A percentile compares a stretch with the other conserved stretches of the same genome.
These are phyloP conservation scores for Chelon labrosus DNA, from an alignment of 2,797 vertebrate genomes.

Conservation along the genomic window DNA sequence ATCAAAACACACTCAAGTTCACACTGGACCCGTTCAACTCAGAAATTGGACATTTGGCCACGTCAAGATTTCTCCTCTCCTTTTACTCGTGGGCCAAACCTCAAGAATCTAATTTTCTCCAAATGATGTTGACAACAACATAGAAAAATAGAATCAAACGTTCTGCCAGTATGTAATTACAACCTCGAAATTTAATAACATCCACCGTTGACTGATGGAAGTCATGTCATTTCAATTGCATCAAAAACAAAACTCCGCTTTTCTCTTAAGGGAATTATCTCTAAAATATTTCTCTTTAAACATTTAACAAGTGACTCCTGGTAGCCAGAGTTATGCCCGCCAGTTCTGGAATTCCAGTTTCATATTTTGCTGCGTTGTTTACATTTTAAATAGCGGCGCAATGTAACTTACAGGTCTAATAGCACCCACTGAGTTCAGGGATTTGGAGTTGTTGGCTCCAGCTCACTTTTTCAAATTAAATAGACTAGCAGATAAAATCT, in stretches of 20 bases:
- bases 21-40: constrained; percentile 12
- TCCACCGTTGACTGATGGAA: constrained; percentile 51
- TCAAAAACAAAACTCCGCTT: constrained; percentile 29
- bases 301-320: constrained; percentile 8
- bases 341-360: neutral
- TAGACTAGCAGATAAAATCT: neutral
- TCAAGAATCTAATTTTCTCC: constrained; percentile 52
- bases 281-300: neutral
- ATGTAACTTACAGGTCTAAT: neutral
- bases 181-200: constrained; percentile 46
- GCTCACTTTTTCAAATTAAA: neutral
- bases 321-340: constrained; percentile 1
- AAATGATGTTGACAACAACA: constrained; percentile 41
- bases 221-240: constrained; percentile 52
- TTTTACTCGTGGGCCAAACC: constrained; percentile 33
- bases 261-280: neutral
- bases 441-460: neutral
- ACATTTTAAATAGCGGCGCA: too few species aligned
- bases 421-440: neutral
- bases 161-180: constrained; percentile 42
- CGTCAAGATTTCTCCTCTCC: constrained; percentile 3
- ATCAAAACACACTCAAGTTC: constrained; percentile 44
- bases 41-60: neutral
- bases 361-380: neutral
- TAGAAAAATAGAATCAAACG: constrained; percentile 22